These are phyloP conservation scores for Thripadectes ignobilis DNA, from an alignment of 2,797 vertebrate genomes.

Conservation along the genomic window DNA sequence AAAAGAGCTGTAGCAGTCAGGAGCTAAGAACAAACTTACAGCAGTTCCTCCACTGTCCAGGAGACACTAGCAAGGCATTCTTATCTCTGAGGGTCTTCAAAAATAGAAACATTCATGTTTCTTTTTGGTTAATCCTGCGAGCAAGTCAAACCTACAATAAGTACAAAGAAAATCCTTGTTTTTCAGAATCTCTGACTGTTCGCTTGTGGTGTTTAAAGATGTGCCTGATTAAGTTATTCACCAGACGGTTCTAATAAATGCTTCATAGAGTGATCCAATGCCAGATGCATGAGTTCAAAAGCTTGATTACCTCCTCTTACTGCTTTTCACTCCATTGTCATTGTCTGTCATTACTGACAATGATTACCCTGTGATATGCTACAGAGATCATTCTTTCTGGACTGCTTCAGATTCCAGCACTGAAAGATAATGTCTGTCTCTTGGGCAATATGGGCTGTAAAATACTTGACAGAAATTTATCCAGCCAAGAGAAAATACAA, in stretches of 20 bases:
- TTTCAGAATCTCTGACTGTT: neutral
- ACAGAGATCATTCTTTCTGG: neutral
- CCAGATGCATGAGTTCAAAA: neutral
- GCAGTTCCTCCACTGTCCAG: neutral
- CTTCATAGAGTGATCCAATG: neutral
- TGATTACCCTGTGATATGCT: neutral
- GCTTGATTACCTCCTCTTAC: neutral
- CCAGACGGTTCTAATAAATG: neutral
- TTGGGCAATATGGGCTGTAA: neutral
- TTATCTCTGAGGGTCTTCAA: neutral
- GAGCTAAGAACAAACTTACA: neutral
- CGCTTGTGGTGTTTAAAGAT: neutral
- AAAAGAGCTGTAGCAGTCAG: neutral
- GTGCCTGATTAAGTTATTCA: neutral
- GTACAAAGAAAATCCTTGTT: neutral
- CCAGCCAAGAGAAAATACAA: neutral
- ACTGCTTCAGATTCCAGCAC: neutral
- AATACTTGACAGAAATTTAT: neutral
- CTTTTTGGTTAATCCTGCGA: neutral
- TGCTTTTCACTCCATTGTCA: neutral
- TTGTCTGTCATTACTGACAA: neutral
- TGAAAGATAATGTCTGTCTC: neutral
- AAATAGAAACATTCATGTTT: neutral
- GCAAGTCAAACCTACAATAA: neutral
- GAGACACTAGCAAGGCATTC: neutral